A percentile compares a stretch with the other conserved stretches of the same genome.
These are phyloP conservation scores for Zaprionus capensis DNA, from an alignment of 1,140 invertebrate genomes.

Conservation along the genomic window DNA sequence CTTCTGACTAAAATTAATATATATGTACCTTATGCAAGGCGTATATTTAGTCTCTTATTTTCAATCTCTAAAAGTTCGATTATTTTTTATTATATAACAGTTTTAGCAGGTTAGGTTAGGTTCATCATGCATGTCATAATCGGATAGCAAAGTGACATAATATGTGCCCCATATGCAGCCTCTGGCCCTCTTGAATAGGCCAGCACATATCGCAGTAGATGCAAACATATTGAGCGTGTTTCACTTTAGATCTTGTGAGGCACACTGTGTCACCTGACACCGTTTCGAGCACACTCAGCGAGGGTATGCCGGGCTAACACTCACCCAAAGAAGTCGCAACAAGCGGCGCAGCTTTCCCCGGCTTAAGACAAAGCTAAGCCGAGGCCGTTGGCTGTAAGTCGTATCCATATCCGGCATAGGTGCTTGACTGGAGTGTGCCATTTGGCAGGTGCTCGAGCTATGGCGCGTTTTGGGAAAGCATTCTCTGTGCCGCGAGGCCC, in stretches of 20 bases:
- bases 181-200: no score
- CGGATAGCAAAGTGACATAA: not conserved
- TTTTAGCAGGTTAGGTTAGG: not conserved
- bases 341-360: not conserved
- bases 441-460: conserved; percentile 34
- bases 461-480: conserved; percentile 1
- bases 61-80: not conserved
- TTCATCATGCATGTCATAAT: not conserved
- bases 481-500: not conserved
- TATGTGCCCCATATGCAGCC: not conserved
- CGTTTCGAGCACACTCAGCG: not conserved
- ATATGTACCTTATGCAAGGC: no score
- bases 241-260: not conserved
- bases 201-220: not conserved
- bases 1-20: no score
- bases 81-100: not conserved
- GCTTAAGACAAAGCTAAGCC: conserved; percentile 15
- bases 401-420: conserved; percentile 58
- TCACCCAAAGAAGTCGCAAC: not conserved
- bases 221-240: not conserved
- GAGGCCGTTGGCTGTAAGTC: conserved; percentile 27
- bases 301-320: not conserved
- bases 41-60: no score
- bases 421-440: conserved; percentile 37
- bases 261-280: not conserved